phyloP scores from a whole-genome alignment of 2,113 vertebrate species.

The Syngnathoides biaculeatus region DNA sequence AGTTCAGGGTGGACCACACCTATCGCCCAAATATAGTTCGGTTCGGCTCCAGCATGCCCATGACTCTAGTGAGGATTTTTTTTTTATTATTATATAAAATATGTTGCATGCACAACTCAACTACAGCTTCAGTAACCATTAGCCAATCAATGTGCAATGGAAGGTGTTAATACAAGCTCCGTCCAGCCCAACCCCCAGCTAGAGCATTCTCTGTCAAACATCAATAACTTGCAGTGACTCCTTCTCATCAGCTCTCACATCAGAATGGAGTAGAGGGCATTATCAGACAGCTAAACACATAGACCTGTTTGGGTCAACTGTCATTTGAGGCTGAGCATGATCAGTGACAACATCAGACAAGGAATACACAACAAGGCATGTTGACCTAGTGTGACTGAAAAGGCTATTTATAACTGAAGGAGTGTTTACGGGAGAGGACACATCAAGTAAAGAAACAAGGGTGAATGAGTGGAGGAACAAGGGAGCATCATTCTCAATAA shows the following conservation, averaged over 20 bases:
- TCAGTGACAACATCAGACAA: constrained; percentile 67
- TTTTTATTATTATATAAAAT: background rate
- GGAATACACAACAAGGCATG: constrained; percentile 65
- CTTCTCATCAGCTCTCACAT: constrained; percentile 59
- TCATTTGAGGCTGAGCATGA: constrained; percentile 49
- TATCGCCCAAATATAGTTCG: no score
- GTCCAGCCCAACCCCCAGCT: constrained; percentile 20
- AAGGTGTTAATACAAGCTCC: constrained; percentile 3
- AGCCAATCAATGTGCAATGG: background rate
- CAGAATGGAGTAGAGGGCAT: constrained; percentile 40
- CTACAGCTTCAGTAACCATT: constrained; percentile 1
- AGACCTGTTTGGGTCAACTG: constrained; percentile 20
- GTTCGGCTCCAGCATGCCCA: no score
- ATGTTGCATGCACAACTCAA: constrained; percentile 1
- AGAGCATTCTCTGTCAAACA: constrained; percentile 34
- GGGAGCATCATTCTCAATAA: background rate
- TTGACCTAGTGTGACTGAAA: constrained; percentile 51
- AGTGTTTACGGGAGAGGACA: constrained; percentile 28
- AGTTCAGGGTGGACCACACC: no score
- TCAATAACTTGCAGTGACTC: constrained; percentile 11
- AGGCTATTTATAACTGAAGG: constrained; percentile 40
- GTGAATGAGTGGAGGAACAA: constrained; percentile 6
- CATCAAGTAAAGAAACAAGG: background rate
- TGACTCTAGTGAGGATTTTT: no score
- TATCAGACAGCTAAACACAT: constrained; percentile 52